Evolutionary conservation across 2,113 vertebrate species (phyloP).

Genomic region (Arothron firmamentum): DNA sequence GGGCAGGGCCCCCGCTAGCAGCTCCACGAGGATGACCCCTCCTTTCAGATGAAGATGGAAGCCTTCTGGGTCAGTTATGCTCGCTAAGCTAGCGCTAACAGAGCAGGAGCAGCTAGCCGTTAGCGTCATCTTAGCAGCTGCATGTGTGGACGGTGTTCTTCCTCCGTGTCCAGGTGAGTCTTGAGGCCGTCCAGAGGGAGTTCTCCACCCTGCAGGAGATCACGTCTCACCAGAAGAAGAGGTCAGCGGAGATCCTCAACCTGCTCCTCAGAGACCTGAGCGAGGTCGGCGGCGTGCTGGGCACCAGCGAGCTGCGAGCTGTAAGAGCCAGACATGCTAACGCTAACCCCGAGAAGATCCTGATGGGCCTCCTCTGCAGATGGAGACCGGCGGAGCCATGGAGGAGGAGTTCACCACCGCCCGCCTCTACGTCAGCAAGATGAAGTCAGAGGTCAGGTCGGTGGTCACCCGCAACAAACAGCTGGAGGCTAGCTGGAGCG

Average conservation of each 20-base stretch:
- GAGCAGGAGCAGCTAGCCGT: no score
- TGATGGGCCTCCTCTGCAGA: conserved; percentile 67
- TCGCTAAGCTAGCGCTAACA: no score
- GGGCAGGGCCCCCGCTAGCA: no score
- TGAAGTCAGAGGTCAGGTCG: conserved; percentile 91
- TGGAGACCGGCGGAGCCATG: conserved; percentile 79
- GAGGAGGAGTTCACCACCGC: conserved; percentile 94
- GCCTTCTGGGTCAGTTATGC: no score
- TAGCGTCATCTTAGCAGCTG: no score
- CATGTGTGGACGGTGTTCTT: background rate
- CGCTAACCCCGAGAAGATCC: background rate
- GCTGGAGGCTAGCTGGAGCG: conserved; percentile 80
- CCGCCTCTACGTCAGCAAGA: conserved; percentile 89
- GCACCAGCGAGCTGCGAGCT: conserved; percentile 85
- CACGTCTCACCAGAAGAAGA: conserved; percentile 86
- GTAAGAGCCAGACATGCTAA: conserved; percentile 68
- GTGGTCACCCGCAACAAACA: conserved; percentile 86
- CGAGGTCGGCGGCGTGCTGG: conserved; percentile 85
- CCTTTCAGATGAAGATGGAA: no score
- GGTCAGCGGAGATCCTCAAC: conserved; percentile 84
- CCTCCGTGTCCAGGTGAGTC: conserved; percentile 67
- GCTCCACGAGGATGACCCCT: no score
- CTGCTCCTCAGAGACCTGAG: conserved; percentile 87
- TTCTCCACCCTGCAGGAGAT: conserved; percentile 84
- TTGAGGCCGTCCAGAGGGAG: conserved; percentile 79